phyloP scores from a whole-genome alignment of 1,140 invertebrate genomes.

The Ladona fulva region DNA sequence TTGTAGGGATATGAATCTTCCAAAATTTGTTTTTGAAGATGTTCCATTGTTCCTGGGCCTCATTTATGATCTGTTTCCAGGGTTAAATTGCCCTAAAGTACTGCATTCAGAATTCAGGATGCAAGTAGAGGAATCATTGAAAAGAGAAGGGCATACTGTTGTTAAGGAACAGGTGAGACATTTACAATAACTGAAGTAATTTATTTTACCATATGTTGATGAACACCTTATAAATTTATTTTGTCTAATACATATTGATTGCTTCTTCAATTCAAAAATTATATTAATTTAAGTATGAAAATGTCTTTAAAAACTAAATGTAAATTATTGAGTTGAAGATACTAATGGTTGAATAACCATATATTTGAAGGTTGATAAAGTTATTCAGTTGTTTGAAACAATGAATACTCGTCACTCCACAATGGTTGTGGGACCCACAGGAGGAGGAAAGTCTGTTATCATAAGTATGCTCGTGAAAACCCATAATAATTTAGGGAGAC shows the following conservation, averaged over 20 bases:
- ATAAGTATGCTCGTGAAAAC: slow-evolving; percentile 69
- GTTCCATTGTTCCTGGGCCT: slow-evolving; percentile 79
- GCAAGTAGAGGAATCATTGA: slow-evolving; percentile 58
- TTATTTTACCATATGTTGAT: too few relatives aligned
- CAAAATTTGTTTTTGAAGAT: slow-evolving; percentile 86
- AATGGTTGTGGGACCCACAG: slow-evolving; percentile 86
- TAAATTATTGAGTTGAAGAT: neutral
- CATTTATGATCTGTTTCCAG: slow-evolving; percentile 81
- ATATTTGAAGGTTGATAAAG: slow-evolving; percentile 62
- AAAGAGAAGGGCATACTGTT: slow-evolving; percentile 58
- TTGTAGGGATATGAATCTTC: slow-evolving; percentile 76
- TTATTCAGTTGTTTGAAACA: slow-evolving; percentile 83
- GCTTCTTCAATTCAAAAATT: too few relatives aligned
- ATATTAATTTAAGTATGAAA: too few relatives aligned
- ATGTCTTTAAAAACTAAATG: too few relatives aligned
- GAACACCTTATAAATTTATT: too few relatives aligned
- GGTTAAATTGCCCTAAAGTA: slow-evolving; percentile 73
- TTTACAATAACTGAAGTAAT: too few relatives aligned
- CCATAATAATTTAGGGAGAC: slow-evolving; percentile 63
- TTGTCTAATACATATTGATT: too few relatives aligned
- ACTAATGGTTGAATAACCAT: neutral
- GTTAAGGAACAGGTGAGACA: slow-evolving; percentile 67
- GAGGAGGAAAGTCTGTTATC: slow-evolving; percentile 81
- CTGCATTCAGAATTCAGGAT: slow-evolving; percentile 76
- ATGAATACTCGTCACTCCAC: slow-evolving; percentile 88